Conservation (phyloP, 2,797 vertebrate species). For the Cygnus olor region DNA sequence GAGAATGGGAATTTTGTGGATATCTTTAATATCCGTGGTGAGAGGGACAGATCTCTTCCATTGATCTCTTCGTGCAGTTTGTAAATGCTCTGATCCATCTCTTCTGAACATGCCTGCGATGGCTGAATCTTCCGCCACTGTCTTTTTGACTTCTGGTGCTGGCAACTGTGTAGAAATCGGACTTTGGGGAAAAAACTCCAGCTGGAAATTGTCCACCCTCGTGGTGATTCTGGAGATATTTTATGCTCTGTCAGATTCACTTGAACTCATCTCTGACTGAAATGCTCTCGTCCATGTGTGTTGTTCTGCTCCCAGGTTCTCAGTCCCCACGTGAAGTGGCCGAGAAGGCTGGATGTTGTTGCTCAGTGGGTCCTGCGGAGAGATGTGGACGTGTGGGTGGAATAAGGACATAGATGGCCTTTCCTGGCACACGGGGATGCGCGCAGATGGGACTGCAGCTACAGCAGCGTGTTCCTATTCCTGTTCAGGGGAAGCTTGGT, state of each 20-base stretch:
- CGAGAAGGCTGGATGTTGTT: not conserved
- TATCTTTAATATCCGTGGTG: not conserved
- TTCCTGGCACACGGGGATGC: not conserved
- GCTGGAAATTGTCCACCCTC: not conserved
- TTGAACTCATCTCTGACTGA: not conserved
- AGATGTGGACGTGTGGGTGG: not conserved
- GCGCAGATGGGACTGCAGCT: not conserved
- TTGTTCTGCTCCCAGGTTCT: not conserved
- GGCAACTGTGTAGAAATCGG: no score
- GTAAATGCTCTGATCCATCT: not conserved
- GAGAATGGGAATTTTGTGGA: not conserved
- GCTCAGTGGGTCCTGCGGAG: not conserved
- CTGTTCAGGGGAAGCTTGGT: not conserved
- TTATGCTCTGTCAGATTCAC: not conserved
- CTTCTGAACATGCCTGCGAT: not conserved
- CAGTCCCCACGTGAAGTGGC: not conserved
- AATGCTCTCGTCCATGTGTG: not conserved
- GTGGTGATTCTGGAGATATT: fast-evolving
- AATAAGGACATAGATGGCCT: not conserved
- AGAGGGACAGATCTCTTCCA: not conserved
- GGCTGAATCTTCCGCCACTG: not conserved
- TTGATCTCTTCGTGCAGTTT: not conserved
- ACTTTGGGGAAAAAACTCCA: no score
- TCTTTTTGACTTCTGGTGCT: no score
- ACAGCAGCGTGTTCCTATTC: not conserved